Evolutionary conservation across 2,113 vertebrate species (phyloP).

Genomic region (Carollia perspicillata): DNA sequence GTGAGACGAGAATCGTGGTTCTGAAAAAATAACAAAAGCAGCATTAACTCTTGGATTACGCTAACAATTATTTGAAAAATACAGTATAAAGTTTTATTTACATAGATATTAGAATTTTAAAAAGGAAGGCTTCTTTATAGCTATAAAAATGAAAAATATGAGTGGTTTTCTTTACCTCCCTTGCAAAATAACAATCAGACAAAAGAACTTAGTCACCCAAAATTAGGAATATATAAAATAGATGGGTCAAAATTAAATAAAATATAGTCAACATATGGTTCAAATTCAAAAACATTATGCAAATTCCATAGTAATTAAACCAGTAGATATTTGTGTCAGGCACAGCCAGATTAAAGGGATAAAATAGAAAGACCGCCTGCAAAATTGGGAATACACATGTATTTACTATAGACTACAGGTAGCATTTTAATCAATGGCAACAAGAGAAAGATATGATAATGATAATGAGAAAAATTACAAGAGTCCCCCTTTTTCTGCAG

Average conservation of each 20-base stretch:
- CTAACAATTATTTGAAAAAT: neutral
- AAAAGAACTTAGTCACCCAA: neutral
- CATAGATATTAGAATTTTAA: neutral
- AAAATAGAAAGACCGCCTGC: neutral
- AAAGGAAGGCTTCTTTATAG: neutral
- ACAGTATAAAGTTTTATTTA: neutral
- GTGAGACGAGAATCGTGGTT: neutral
- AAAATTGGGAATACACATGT: neutral
- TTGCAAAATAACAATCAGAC: neutral
- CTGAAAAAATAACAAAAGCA: neutral
- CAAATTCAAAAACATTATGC: neutral
- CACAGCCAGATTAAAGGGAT: neutral
- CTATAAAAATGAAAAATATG: neutral
- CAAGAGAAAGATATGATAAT: neutral
- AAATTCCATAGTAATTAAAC: neutral
- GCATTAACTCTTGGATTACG: neutral
- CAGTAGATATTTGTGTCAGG: neutral
- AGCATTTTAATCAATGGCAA: neutral
- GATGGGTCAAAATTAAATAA: neutral
- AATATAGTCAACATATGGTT: neutral
- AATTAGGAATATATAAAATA: neutral
- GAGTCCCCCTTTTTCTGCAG: neutral
- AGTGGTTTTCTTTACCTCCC: neutral
- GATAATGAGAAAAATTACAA: neutral
- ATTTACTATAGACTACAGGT: neutral